These are phyloP conservation scores for Lanius ludovicianus DNA, from an alignment of 2,113 vertebrate species.

Conservation along the genomic window DNA sequence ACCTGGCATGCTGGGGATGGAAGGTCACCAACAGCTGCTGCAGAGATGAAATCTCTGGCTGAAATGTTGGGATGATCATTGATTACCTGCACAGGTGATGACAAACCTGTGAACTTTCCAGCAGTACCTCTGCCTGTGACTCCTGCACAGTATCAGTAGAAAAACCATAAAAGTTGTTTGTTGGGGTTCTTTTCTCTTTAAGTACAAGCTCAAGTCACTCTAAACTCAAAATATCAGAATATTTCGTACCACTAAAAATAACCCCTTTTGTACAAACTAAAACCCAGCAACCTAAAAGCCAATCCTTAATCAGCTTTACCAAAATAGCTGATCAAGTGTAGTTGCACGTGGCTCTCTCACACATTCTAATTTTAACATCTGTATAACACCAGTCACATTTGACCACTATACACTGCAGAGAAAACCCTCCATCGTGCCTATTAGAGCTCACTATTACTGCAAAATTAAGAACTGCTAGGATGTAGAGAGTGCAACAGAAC, in stretches of 20 bases:
- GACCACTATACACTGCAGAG: not conserved
- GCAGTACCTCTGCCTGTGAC: not conserved
- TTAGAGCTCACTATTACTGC: not conserved
- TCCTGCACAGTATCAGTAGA: not conserved
- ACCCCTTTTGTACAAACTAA: not conserved
- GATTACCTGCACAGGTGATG: not conserved
- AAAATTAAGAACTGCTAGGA: not conserved
- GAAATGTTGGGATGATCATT: not conserved
- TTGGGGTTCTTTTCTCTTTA: accelerated
- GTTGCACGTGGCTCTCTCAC: not conserved
- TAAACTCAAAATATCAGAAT: not conserved
- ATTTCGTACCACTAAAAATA: not conserved
- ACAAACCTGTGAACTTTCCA: not conserved
- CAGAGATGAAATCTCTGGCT: not conserved
- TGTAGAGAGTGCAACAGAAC: not conserved
- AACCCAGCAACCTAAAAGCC: not conserved
- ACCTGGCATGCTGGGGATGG: not conserved
- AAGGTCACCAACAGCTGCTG: not conserved
- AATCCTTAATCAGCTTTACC: not conserved
- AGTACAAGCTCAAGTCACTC: not conserved
- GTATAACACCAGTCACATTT: not conserved
- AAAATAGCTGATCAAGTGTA: not conserved
- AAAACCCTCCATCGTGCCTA: not conserved
- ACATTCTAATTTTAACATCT: not conserved
- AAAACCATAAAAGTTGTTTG: not conserved